Conservation (phyloP, 2,888 invertebrate species). For the Acrobasis repandana region DNA sequence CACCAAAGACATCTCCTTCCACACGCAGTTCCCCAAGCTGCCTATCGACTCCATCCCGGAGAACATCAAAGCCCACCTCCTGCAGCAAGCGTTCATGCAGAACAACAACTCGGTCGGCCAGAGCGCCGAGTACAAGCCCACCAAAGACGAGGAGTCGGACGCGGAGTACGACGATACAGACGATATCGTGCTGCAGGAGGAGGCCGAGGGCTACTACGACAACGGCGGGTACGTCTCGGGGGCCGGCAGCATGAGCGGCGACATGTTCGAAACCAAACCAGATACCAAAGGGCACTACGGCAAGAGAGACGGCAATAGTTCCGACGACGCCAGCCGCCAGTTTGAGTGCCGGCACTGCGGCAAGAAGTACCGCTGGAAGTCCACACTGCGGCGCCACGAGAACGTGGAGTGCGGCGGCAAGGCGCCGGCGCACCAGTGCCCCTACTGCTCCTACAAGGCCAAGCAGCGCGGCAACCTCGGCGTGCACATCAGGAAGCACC, state of each 20-base stretch:
- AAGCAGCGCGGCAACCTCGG: constrained; percentile 92
- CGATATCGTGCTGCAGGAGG: constrained; percentile 78
- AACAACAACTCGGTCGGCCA: constrained; percentile 60
- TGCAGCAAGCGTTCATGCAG: constrained; percentile 67
- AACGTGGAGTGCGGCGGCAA: constrained; percentile 93
- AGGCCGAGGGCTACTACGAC: constrained; percentile 59
- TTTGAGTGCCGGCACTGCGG: constrained; percentile 93
- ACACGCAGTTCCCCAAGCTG: constrained; percentile 38
- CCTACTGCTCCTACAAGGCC: constrained; percentile 89
- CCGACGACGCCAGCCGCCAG: constrained; percentile 82
- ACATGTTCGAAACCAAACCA: constrained; percentile 49
- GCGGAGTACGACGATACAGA: constrained; percentile 78
- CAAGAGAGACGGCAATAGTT: constrained; percentile 56
- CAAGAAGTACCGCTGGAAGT: constrained; percentile 93
- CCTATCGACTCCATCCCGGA: constrained; percentile 50
- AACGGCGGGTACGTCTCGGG: constrained; percentile 35
- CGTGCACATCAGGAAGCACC: constrained; percentile 91
- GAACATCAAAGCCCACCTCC: constrained; percentile 60
- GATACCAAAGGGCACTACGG: constrained; percentile 60
- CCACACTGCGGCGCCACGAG: constrained; percentile 91
- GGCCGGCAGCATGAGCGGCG: constrained; percentile 28
- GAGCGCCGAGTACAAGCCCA: constrained; percentile 51
- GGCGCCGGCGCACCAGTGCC: constrained; percentile 91
- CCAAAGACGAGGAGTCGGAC: constrained; percentile 76
- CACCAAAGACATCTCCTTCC: constrained; percentile 36